phyloP scores from a whole-genome alignment of 1,140 invertebrate genomes.

The Phymastichus coffea region DNA sequence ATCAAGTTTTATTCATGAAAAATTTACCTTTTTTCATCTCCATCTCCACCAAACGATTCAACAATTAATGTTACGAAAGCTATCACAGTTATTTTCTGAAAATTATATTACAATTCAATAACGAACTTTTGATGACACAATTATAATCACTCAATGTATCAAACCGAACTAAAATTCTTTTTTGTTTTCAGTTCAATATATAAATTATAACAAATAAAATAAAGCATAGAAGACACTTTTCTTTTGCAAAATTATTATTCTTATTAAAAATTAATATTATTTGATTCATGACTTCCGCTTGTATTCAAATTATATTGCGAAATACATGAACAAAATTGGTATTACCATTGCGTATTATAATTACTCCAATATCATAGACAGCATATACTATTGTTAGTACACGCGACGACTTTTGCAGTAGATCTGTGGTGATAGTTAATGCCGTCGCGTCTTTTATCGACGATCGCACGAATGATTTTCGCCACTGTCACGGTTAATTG shows the following conservation, averaged over 20 bases:
- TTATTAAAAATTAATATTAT: neutral
- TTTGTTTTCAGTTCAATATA: too few relatives aligned
- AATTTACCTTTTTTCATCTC: constrained; percentile 14
- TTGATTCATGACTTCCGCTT: too few relatives aligned
- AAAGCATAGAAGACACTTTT: too few relatives aligned
- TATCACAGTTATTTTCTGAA: constrained; percentile 5
- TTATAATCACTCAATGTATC: too few relatives aligned
- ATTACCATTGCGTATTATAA: neutral
- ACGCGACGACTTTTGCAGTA: neutral
- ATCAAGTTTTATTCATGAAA: too few relatives aligned
- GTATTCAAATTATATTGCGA: too few relatives aligned
- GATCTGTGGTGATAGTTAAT: neutral
- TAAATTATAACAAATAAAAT: too few relatives aligned
- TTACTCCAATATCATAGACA: neutral
- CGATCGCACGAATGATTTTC: neutral
- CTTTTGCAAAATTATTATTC: too few relatives aligned
- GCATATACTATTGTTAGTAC: neutral
- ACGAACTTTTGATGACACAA: too few relatives aligned
- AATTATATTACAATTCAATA: too few relatives aligned
- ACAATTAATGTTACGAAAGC: neutral
- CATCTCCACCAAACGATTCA: neutral
- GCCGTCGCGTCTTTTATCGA: constrained; percentile 7
- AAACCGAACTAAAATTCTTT: too few relatives aligned
- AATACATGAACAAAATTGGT: too few relatives aligned
- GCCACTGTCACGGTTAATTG: constrained; percentile 1